phyloP scores from a whole-genome alignment of 2,113 vertebrate species.

The Solenodon paradoxus region DNA sequence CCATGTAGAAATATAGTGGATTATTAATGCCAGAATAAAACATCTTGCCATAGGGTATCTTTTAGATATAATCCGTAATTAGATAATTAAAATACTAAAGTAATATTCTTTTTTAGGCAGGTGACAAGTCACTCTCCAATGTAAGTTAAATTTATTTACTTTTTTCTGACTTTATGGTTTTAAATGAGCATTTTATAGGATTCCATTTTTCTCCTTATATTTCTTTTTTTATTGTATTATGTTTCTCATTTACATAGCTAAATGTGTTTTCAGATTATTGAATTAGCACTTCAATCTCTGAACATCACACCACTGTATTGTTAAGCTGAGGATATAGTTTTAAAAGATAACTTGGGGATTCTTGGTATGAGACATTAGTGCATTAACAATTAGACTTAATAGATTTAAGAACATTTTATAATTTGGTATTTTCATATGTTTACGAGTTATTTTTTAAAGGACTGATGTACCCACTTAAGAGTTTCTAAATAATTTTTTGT shows the following conservation, averaged over 20 bases:
- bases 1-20: background rate
- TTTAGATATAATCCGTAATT: background rate
- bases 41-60: background rate
- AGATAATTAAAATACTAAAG: constrained; percentile 43
- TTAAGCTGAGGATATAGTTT: background rate
- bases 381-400: background rate
- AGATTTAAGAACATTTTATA: constrained; percentile 26
- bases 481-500: background rate
- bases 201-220: too few relatives aligned
- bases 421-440: background rate
- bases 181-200: too few relatives aligned
- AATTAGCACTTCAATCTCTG: too few relatives aligned
- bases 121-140: constrained; percentile 93
- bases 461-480: background rate
- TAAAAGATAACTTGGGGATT: background rate
- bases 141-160: constrained; percentile 95
- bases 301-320: background rate
- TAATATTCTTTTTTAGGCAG: constrained; percentile 85
- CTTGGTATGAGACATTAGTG: background rate
- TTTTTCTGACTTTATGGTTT: too few relatives aligned
- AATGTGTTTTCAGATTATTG: too few relatives aligned
- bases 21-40: background rate
- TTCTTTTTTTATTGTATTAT: too few relatives aligned
- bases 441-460: constrained; percentile 11
- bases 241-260: too few relatives aligned